Conservation (phyloP, 2,113 vertebrate species). For the Forbesichthys agassizii region DNA sequence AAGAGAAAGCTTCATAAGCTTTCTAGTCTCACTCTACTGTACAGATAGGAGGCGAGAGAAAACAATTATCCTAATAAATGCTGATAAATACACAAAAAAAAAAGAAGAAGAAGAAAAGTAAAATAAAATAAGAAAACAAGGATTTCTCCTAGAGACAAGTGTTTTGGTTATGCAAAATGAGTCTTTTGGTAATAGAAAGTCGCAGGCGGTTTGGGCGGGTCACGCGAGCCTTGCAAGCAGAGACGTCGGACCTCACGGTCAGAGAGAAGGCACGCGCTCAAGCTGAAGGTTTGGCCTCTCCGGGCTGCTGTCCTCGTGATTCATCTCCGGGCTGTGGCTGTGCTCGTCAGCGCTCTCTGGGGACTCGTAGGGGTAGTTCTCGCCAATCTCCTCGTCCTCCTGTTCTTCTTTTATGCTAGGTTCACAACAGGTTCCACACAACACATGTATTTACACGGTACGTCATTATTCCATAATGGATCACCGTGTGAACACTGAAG, state of each 20-base stretch:
- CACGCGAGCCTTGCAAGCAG: conserved; percentile 15
- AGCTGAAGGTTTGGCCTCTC: conserved; percentile 87
- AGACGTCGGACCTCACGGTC: conserved; percentile 43
- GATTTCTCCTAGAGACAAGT: conserved; percentile 36
- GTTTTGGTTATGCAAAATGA: conserved; percentile 61
- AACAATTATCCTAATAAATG: conserved; percentile 34
- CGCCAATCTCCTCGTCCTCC: conserved; percentile 89
- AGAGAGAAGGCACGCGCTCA: conserved; percentile 69
- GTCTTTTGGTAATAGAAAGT: conserved; percentile 44
- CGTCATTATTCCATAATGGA: background rate
- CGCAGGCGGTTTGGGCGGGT: conserved; percentile 12
- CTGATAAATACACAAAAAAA: conserved; percentile 47
- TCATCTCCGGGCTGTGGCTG: conserved; percentile 84
- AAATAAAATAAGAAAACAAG: background rate
- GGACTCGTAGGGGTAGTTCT: conserved; percentile 83
- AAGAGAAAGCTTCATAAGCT: conserved; percentile 33
- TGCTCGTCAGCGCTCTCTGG: conserved; percentile 91
- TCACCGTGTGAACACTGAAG: background rate
- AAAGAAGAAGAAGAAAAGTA: conserved; percentile 7
- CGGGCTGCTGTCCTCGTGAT: conserved; percentile 83
- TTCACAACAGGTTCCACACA: conserved; percentile 33
- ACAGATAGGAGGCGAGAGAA: conserved; percentile 52
- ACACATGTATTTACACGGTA: background rate
- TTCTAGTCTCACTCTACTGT: conserved; percentile 59
- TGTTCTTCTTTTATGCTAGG: conserved; percentile 93